phyloP scores from a whole-genome alignment of 1,140 invertebrate genomes.

The Trachymyrmex cornetzi region DNA sequence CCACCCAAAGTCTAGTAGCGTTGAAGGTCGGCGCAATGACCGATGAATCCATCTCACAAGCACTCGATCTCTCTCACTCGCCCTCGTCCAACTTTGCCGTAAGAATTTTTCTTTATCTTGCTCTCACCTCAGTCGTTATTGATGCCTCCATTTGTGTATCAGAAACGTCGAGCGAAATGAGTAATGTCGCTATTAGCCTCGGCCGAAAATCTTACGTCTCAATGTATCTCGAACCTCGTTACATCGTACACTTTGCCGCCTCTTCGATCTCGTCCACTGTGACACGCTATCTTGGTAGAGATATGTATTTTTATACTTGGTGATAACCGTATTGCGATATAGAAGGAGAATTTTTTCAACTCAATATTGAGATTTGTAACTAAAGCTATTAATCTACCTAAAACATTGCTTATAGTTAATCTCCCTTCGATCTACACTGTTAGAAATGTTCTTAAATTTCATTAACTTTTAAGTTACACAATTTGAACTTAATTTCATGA shows the following conservation, averaged over 20 bases:
- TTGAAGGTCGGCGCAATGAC: constrained; percentile 60
- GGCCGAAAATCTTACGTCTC: constrained; percentile 77
- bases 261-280: constrained; percentile 8
- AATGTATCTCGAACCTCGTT: constrained; percentile 73
- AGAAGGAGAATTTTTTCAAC: not conserved
- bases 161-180: constrained; percentile 80
- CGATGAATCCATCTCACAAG: constrained; percentile 66
- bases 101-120: constrained; percentile 65
- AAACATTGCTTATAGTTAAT: not conserved
- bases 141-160: constrained; percentile 85
- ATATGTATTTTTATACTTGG: constrained; percentile 12
- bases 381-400: constrained; percentile 5
- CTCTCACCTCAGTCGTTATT: constrained; percentile 74
- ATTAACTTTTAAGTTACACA: too few relatives aligned
- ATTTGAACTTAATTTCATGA: too few relatives aligned
- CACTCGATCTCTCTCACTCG: constrained; percentile 35
- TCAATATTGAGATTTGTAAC: not conserved
- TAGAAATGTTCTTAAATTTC: too few relatives aligned
- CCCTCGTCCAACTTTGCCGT: constrained; percentile 51
- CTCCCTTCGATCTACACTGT: too few relatives aligned
- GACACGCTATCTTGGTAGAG: constrained; percentile 16
- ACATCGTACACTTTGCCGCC: not conserved
- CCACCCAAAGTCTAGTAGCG: constrained; percentile 48
- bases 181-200: constrained; percentile 84
- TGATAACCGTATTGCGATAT: not conserved